Base-by-base conservation (phyloP, 2,888 invertebrate genomes). In the Lumbricus terrestris region DNA sequence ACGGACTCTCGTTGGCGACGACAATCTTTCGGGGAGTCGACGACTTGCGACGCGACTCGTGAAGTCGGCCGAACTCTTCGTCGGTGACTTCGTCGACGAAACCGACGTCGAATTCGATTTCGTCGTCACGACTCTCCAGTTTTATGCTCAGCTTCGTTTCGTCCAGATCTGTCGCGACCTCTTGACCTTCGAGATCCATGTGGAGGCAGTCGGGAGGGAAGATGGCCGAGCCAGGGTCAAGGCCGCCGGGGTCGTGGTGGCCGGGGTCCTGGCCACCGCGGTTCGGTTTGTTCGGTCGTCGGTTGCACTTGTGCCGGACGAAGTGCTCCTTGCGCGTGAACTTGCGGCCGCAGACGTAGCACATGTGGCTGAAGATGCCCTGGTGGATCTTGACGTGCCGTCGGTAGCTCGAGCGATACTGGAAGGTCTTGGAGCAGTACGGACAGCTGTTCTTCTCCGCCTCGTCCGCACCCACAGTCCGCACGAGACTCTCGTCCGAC, bases 281-380 rank as follows among this genome's bases (percentile, higher is more conserved):
- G 37, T 85, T 85, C 35, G 85, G 85, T 16, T 85, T 92, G 91
- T 92, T 92, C 29, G 92, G 91, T 38, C 91, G 85, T 16, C 92
- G 91, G 89, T 90, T 91, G 88, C 92, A 92, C 88, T 92, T 92
- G 92, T 92, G 92, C 15, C 92, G 89, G 34, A 90, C 90, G 89
- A 91, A 92, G 89, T 92, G 92, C 91, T 92, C 92, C 90, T 92
- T 92, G 69, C 92, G 90, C 18, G 92, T 91, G 90, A 92, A 92
- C 91, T 92, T 92, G 23, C 92, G 90, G 40, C 90, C 91, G 88
- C 92, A 92, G 40, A 91, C 91, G 82, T 89, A 91, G 89, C 92
- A 92, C 38, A 90, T 85, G 91, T 92, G 92, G 35, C 91, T 92
- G 91, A 88, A 88, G 29, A 83, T 35, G 35, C 90, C 91, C 88